A percentile compares a stretch with the other conserved stretches of the same genome.
Conservation (phyloP, 2,113 vertebrate genomes). For the Heterotilapia buettikoferi region DNA sequence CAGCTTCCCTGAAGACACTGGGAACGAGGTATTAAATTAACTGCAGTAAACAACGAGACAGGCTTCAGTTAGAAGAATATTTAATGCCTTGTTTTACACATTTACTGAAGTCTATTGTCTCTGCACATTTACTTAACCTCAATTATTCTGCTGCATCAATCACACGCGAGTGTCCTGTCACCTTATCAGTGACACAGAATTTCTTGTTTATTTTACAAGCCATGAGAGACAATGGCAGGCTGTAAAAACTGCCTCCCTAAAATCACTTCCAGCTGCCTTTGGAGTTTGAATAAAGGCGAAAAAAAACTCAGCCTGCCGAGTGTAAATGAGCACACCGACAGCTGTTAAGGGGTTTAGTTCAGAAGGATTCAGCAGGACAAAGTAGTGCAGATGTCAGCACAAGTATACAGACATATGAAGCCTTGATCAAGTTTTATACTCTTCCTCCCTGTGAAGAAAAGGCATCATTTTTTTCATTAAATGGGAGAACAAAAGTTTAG, state of each 20-base stretch:
- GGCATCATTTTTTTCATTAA: neutral
- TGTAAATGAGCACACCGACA: neutral
- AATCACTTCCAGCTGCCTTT: neutral
- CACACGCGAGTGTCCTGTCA: neutral
- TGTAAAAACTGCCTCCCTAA: neutral
- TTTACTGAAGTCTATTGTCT: neutral
- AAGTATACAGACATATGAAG: neutral
- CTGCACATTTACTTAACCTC: neutral
- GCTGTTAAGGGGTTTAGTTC: neutral
- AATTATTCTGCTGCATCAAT: neutral
- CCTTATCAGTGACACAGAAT: conserved; percentile 15
- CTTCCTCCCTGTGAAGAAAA: neutral
- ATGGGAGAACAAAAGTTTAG: neutral
- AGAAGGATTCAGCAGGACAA: neutral
- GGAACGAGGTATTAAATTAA: neutral
- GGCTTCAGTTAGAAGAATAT: neutral
- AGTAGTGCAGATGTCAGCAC: neutral
- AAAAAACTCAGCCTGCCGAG: neutral
- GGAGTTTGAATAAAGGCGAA: neutral
- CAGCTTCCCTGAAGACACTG: neutral
- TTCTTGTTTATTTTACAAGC: conserved; percentile 13
- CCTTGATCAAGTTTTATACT: neutral
- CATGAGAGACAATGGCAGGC: neutral
- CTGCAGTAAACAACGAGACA: neutral
- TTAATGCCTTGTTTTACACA: neutral